Evolutionary conservation across 1,140 invertebrate species (phyloP), one percentile per base, ranked within the genome.

Genomic region (Brachionus plicatilis): DNA sequence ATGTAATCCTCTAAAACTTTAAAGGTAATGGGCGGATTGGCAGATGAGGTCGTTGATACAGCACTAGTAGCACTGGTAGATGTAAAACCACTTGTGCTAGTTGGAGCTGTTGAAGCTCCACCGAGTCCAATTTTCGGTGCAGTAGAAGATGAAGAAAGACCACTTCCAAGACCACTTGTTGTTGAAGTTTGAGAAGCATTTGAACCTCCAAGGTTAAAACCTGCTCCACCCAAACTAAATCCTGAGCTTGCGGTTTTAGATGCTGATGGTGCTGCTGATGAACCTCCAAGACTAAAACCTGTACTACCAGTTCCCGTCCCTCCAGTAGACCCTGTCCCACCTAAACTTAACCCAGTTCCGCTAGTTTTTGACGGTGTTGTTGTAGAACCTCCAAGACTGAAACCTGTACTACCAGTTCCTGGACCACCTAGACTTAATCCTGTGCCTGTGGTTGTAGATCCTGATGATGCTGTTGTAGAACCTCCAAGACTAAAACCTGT

Each of bases 1-100:
- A 97, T 95, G 1, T 92, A 92, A 87, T 98, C 96, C 89, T 98
- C 95, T 24, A 98, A 88, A 87, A 97, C 94, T 27, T 93, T 92
- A 87, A 96, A 98, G 17, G 93, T 95, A 87, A 97, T 93, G 78
- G 72, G 72, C 8, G 79, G 41, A 65, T 82, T 82, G 9, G 8
- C 17, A 12, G 50, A 80, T 41, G 56, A 60, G 72, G 33, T 72
- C 66, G 29, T 33, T 50, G 20, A 17, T 37, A 24, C n/a, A 17
- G 11, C 17, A 56, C 45, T 80, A 17, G 47, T 3, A 2, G 43
- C 24, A 33, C 11, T 47, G 11, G 47, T 8, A 24, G 45, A 17
- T 53, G 76, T 60, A 24, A 78, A 56, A 47, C 37, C 70, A 14
- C 75, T 43, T 47, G 75, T 45, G n/a, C 43, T 75, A 6, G 70